Evolutionary conservation across 2,888 invertebrate species (phyloP).

Genomic region (Stenoptilia bipunctidactyla): DNA sequence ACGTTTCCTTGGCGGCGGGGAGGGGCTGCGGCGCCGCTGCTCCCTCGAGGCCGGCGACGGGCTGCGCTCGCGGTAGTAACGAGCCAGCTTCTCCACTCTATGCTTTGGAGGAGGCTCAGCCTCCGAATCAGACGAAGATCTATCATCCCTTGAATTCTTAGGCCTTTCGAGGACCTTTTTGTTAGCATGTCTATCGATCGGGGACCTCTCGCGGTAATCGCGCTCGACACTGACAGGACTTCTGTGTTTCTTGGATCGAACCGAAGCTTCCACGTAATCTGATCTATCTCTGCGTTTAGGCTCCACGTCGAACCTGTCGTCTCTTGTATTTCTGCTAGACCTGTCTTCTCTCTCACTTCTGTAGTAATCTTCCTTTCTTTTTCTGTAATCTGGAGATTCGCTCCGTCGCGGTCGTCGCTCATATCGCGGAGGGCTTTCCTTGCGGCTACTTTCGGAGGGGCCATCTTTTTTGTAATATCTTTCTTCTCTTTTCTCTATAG

Average conservation of each 20-base stretch:
- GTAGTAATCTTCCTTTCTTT: conserved; percentile 22
- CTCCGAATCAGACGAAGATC: conserved; percentile 41
- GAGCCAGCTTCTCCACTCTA: conserved; percentile 23
- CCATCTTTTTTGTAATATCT: conserved; percentile 21
- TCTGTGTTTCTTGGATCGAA: conserved; percentile 28
- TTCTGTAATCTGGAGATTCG: conserved; percentile 29
- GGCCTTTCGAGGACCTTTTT: conserved; percentile 15
- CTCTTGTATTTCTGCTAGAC: conserved; percentile 18
- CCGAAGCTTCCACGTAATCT: conserved; percentile 19
- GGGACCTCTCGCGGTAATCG: conserved; percentile 31
- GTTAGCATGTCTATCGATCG: conserved; percentile 13
- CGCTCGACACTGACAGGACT: conserved; percentile 22
- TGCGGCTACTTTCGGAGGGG: conserved; percentile 22
- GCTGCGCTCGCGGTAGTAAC: conserved; percentile 25
- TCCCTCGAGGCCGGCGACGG: neutral
- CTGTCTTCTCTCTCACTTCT: conserved; percentile 26
- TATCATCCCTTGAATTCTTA: neutral
- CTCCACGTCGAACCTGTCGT: conserved; percentile 31
- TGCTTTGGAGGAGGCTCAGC: conserved; percentile 29
- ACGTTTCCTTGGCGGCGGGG: neutral
- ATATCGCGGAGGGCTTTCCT: conserved; percentile 26
- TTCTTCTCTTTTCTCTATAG: conserved; percentile 25
- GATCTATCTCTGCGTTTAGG: conserved; percentile 25
- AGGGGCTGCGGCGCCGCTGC: neutral
- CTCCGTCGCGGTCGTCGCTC: conserved; percentile 27